phyloP scores from a whole-genome alignment of 2,888 invertebrate genomes.

The Drosophila buzzatii region DNA sequence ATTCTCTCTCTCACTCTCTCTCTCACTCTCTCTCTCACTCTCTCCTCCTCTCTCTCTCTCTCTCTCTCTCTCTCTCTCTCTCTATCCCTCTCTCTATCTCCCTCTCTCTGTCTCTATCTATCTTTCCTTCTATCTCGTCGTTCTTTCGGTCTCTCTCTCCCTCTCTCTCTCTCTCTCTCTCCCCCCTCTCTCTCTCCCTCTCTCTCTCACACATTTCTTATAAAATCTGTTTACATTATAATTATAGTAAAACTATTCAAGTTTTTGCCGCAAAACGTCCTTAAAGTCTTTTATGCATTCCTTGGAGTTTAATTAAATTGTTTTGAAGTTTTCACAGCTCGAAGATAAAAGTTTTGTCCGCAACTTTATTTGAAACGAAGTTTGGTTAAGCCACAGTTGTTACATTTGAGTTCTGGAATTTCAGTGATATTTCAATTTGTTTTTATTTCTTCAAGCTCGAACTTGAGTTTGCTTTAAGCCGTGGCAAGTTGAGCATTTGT shows the following conservation, averaged over 20 bases:
- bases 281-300: not conserved
- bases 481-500: constrained; percentile 2
- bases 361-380: constrained; percentile 3
- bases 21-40: not conserved
- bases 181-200: not conserved
- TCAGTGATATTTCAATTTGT: constrained; percentile 1
- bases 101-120: not conserved
- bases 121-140: no score
- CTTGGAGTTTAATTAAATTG: constrained; percentile 2
- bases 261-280: not conserved
- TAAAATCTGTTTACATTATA: not conserved
- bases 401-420: not conserved
- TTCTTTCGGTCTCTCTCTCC: no score
- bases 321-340: constrained; percentile 6
- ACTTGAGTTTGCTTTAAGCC: constrained; percentile 9
- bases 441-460: not conserved
- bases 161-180: not conserved
- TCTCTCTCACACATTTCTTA: not conserved
- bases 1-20: not conserved
- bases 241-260: not conserved
- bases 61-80: not conserved
- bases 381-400: constrained; percentile 12
- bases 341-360: not conserved
- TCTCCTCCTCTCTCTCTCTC: not conserved
- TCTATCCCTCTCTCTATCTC: no score